These are phyloP conservation scores for Sogatella furcifera DNA, from an alignment of 1,140 invertebrate genomes.

Conservation along the genomic window DNA sequence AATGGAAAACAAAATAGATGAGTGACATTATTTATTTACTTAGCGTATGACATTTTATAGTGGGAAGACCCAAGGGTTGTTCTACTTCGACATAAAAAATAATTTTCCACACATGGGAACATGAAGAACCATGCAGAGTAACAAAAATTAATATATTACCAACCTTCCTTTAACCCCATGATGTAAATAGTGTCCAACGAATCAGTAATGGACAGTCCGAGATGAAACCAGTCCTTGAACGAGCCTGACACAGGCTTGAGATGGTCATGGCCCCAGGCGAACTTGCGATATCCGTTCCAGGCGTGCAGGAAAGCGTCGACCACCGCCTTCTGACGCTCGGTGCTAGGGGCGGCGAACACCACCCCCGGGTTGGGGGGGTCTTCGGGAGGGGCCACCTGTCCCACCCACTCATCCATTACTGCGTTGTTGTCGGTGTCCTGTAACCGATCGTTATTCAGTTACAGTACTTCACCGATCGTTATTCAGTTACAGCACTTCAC, in stretches of 20 bases:
- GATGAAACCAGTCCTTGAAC: constrained; percentile 80
- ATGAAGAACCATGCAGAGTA: too few relatives aligned
- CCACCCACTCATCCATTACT: background rate
- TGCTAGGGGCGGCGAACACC: constrained; percentile 53
- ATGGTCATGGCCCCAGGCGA: constrained; percentile 92
- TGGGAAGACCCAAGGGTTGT: too few relatives aligned
- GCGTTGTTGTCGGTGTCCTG: constrained; percentile 8
- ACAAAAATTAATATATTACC: too few relatives aligned
- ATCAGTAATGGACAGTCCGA: constrained; percentile 86
- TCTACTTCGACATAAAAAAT: too few relatives aligned
- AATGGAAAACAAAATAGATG: too few relatives aligned
- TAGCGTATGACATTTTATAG: too few relatives aligned
- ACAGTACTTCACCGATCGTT: too few relatives aligned
- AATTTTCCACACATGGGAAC: too few relatives aligned
- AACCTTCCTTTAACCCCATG: constrained; percentile 81
- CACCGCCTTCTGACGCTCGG: constrained; percentile 67
- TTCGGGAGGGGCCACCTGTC: background rate
- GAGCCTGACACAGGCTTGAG: constrained; percentile 74
- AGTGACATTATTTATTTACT: too few relatives aligned
- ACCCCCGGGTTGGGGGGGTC: constrained; percentile 13
- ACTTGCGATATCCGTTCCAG: constrained; percentile 82
- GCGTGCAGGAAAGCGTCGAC: constrained; percentile 81
- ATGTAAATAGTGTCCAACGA: constrained; percentile 85
- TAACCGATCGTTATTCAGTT: too few relatives aligned
- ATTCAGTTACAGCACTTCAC: too few relatives aligned